Base-by-base conservation (phyloP, 2,888 invertebrate species). In the Steromphala cineraria region DNA sequence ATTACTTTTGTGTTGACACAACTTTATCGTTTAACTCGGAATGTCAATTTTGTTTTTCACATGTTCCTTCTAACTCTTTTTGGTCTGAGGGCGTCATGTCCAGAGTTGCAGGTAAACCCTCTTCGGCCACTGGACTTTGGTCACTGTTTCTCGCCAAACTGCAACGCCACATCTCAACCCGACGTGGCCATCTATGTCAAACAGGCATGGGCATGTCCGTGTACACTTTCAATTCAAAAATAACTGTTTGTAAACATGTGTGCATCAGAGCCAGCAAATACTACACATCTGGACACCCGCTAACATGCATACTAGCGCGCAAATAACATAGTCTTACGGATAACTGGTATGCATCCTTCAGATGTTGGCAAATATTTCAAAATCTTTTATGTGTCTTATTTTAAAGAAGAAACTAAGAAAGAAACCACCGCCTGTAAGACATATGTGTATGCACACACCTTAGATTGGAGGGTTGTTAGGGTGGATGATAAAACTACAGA, bases 21-120 rank as follows among this genome's bases (percentile, higher is more conserved):
- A 71, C 71, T 71, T 71, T 71, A 71, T 71, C 71, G 71, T 71
- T 71, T 71, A 71, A 71, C 36, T 71, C 40, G 71, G 71, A 71
- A 71, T 71, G 71, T 71, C 71, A 71, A 71, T 71, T 71, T 71
- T 71, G 71, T 71, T 40, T 71, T 71, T 71, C 71, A 19, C 71
- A 40, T 71, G 31, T 36, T 71, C 40, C 40, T 19, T 24, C 71
- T 71, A 71, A 71, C 71, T 71, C 71, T 36, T 19, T 19, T 19
- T 36, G 71, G 36, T 31, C 71, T 36, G 31, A 31, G 40, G 31
- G 19, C 31, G 71, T 31, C 71, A 71, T 71, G 71, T 71, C 71
- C 71, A 31, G 71, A 40, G 40, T 19, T 36, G 71, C 36, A 40
- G 71, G 36, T 36, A 71, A 71, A 71, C 71, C 31, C 71, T 19